Evolutionary conservation across 2,888 invertebrate genomes (phyloP), one percentile per base, ranked within the genome.

Genomic region (Lottia gigantea): DNA sequence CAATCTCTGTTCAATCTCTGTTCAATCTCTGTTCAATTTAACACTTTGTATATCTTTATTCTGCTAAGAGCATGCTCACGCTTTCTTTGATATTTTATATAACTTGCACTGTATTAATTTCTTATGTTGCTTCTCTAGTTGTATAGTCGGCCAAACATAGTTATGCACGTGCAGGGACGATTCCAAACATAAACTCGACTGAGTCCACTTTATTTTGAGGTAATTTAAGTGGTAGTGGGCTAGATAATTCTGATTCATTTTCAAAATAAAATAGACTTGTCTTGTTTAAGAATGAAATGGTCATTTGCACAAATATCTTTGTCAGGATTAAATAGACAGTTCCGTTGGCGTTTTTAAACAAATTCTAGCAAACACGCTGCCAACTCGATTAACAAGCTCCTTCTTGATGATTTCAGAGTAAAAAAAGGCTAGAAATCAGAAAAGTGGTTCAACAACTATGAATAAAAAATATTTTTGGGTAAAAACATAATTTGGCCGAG

Each of bases 371-470:
- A 40, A 40, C 40, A 40, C 40, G 40, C 11, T 40, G 40, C 40
- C 40, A 40, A 8, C 11, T 40, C 23, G 61, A 61, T 23, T 61
- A 64, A 49, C 46, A 64, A 45, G 46, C 62, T 70, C 66, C 62
- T 67, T 70, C 70, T 70, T 73, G 65, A 74, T 73, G 68, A 73
- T 83, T 84, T 69, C 84, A 84, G 84, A 84, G 84, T 77, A 82
- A 81, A 78, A 84, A 83, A 77, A 78, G 84, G 62, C 77, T 84
- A 77, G 84, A 84, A 78, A 82, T 84, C 71, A 77, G 84, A 75
- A 84, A 84, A 76, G 81, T 84, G 74, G 73, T 68, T 62, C 62
- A 62, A 62, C 55, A 55, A 55, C 55, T 55, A 23, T 55, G 55
- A 55, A 55, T 6, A 40, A 40, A 8, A 8, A 6, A 6, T 40